Evolutionary conservation across 1,140 invertebrate genomes (phyloP), one percentile per base, ranked within the genome.

Genomic region (Venturia canescens): DNA sequence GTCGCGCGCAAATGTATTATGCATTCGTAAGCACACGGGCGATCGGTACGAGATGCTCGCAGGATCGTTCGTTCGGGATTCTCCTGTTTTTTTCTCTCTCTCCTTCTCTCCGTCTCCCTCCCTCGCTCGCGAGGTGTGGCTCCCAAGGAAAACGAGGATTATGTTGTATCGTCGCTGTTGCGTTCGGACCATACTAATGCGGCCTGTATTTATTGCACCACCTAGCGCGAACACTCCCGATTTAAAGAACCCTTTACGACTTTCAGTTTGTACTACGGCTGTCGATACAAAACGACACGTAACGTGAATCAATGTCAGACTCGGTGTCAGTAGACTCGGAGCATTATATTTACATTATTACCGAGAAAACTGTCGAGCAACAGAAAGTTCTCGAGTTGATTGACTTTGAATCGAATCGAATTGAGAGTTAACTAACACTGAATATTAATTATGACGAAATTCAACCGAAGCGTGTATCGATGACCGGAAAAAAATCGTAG

Each of bases 1-100:
- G 79, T 80, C 34, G 69, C 23, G 34, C 31, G 60, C 31, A 11
- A 75, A 84, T 84, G 80, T 83, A 82, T 84, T 85, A 84, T 86
- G 85, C 85, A 87, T 87, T 83, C 81, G 83, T 84, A 87, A 88
- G 84, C 86, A 80, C 63, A 69, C 53, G 44, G 21, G 44, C 34
- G 72, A 70, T 74, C 23, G 78, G 34, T 34, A 60, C 38, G 75
- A 60, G 75, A 63, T 38, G 27, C 75, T 77, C 72, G 75, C 29
- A 44, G 60, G 3, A 63, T 63, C 60, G 60, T 63, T 27, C 21
- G 60, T 26, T 74, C 75, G 21, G 31, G 38, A 44, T 34, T 9
- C 34, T 34, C 38, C 13, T 11, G 7, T 44, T 9, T 44, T 44
- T 44, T 44, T 13, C 7, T 44, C 34, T 34, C 23, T 72, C 70